phyloP scores from a whole-genome alignment of 1,140 invertebrate genomes.

The Apis dorsata region DNA sequence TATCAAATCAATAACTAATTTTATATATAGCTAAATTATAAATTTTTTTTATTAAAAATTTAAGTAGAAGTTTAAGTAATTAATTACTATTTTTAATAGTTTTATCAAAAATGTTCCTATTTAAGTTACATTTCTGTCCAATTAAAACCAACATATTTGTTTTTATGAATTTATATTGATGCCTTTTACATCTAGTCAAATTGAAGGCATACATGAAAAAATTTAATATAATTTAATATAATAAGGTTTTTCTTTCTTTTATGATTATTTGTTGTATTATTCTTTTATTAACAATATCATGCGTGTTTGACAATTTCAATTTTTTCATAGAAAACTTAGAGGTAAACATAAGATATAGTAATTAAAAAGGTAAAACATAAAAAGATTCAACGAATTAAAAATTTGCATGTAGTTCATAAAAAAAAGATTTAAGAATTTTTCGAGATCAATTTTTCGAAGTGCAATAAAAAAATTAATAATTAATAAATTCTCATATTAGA shows the following conservation, averaged over 20 bases:
- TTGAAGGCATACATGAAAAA: not conserved
- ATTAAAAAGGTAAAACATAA: conserved; percentile 13
- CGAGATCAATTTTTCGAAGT: conserved; percentile 30
- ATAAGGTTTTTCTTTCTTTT: not conserved
- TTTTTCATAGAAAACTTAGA: conserved; percentile 30
- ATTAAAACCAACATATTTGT: not conserved
- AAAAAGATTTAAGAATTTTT: conserved; percentile 11
- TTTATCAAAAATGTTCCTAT: conserved; percentile 36
- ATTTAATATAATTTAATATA: not conserved
- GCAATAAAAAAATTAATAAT: conserved; percentile 17
- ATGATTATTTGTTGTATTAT: not conserved
- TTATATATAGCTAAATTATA: not conserved
- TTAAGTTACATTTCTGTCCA: conserved; percentile 11
- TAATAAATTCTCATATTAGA: not conserved
- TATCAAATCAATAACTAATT: not conserved
- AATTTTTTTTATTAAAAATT: not conserved
- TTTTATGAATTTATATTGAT: not conserved
- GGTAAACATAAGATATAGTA: conserved; percentile 24
- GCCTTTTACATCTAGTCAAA: conserved; percentile 30
- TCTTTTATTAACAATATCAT: conserved; percentile 1
- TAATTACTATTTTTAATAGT: conserved; percentile 1
- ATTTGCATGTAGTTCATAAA: not conserved
- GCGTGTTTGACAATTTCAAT: conserved; percentile 16
- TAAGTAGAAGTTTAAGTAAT: not conserved
- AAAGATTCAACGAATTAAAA: conserved; percentile 40